Percentiles rank a stretch among this genome's conserved stretches.
Conservation (phyloP, 2,113 vertebrate genomes). For the Penelope pileata region DNA sequence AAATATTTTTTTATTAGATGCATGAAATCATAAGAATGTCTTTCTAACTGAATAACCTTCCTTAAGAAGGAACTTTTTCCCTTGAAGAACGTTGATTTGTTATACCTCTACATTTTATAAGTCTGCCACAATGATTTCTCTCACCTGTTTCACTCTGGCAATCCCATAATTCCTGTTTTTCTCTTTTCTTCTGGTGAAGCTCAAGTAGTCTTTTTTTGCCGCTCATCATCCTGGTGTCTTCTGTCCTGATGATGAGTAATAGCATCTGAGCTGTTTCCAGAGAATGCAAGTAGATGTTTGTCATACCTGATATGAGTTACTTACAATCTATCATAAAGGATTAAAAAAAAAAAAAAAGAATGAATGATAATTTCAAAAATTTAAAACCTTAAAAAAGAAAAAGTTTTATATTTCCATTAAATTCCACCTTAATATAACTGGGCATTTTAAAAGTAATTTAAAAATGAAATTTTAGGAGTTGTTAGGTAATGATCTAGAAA, state of each 20-base stretch:
- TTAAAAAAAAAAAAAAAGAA: background rate
- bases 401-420: background rate
- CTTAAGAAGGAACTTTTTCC: background rate
- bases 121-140: background rate
- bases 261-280: background rate
- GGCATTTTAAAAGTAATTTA: background rate
- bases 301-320: background rate
- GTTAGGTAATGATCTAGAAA: background rate
- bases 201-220: background rate
- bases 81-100: background rate
- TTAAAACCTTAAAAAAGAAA: background rate
- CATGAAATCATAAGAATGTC: background rate
- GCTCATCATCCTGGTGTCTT: background rate
- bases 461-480: background rate
- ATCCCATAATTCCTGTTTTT: background rate
- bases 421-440: background rate
- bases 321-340: background rate
- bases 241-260: background rate
- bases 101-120: background rate
- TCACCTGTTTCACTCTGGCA: background rate
- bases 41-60: background rate
- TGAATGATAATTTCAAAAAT: background rate
- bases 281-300: background rate
- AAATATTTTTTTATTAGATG: background rate
- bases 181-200: background rate